These are phyloP conservation scores for Toxostoma redivivum DNA, from an alignment of 2,113 vertebrate genomes.

Conservation along the genomic window DNA sequence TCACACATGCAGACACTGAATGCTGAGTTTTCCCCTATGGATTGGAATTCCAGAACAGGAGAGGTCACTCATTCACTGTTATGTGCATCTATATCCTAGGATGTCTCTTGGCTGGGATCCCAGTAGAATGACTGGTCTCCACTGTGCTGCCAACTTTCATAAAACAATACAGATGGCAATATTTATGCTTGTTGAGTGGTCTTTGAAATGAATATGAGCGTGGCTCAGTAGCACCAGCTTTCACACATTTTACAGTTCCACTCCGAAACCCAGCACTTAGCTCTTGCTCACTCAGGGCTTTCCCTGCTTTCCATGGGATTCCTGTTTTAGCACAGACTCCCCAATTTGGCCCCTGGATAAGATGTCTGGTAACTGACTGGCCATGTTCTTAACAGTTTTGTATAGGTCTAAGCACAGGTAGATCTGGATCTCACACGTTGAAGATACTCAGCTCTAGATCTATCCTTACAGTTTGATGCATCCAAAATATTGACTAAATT, in stretches of 20 bases:
- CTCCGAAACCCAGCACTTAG: background rate
- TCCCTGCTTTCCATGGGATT: background rate
- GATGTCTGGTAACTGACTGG: background rate
- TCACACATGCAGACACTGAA: background rate
- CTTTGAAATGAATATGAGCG: conserved; percentile 15
- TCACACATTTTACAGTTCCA: background rate
- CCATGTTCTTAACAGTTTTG: background rate
- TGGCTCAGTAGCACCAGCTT: background rate
- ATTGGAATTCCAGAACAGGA: background rate
- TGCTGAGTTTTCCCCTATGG: background rate
- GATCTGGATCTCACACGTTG: background rate
- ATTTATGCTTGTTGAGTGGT: conserved; percentile 4
- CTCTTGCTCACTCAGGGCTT: background rate
- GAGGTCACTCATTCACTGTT: background rate
- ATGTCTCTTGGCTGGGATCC: conserved; percentile 16
- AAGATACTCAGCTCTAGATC: background rate
- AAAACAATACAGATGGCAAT: conserved; percentile 46
- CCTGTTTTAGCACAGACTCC: background rate
- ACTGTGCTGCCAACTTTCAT: background rate
- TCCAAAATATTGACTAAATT: background rate
- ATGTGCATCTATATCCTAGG: background rate
- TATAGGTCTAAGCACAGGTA: background rate
- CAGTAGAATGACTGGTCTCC: background rate
- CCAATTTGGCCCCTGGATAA: background rate
- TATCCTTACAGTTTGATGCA: background rate